Evolutionary conservation across 1,140 invertebrate species (phyloP), one percentile per base, ranked within the genome.

Genomic region (Pararge aegeria): DNA sequence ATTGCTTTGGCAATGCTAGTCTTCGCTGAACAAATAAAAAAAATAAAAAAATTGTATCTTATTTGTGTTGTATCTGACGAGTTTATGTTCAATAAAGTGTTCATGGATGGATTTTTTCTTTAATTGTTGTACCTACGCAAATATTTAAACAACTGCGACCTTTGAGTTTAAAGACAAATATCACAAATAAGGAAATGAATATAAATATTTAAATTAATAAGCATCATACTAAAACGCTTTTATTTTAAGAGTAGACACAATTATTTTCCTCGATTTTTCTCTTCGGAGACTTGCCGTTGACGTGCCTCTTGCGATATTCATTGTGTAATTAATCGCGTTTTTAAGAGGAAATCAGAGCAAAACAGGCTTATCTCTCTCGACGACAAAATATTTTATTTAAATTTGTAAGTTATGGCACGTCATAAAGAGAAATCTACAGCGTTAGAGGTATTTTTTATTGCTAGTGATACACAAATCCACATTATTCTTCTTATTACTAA

Each of bases 221-320:
- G 16, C 38, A 9, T 3, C 38, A 18, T 16, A 42, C 18, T 42
- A 18, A 42, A 18, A 42, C 18, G 13, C 38, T 18, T 42, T 42
- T 42, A 15, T 16, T 42, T 42, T 42, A 42, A 42, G 38, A 18
- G 38, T 34, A 34, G 30, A 34, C 30, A 34, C 38, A 42, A 20
- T 29, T 44, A 27, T 54, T 42, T 54, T n/a, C 21, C 27, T 9
- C 30, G n/a, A 24, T 55, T 44, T 42, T 42, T 42, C 38, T 42
- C 38, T 15, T n/a, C 38, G 0, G 38, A 15, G 38, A 42, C 38
- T 15, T 15, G 13, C 18, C 37, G n/a, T 18, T 15, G 38, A 42
- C 38, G 38, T 42, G 5, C 38, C 38, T 42, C 38, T 18, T 42
- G 38, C 38, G 38, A 42, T 42, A 42, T 42, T 42, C 38, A 42